These are phyloP conservation scores for Drosophila setosimentum DNA, from an alignment of 2,888 invertebrate species.

Conservation along the genomic window DNA sequence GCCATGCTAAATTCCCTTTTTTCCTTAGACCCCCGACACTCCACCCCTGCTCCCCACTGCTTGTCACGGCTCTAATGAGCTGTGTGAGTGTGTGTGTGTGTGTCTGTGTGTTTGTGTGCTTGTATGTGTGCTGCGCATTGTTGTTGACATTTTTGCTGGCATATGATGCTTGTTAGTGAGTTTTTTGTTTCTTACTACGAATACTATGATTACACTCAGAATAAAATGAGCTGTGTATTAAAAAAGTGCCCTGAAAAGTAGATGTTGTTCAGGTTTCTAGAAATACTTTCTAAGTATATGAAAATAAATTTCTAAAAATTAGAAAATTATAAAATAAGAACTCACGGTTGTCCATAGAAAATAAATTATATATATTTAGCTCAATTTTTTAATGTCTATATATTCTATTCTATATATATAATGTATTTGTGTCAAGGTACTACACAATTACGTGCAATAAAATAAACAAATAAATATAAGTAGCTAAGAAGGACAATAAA, in stretches of 20 bases:
- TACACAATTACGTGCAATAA: background rate
- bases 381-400: background rate
- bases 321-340: background rate
- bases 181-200: conserved; percentile 67
- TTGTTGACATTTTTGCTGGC: conserved; percentile 81
- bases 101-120: conserved; percentile 33
- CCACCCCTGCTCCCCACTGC: conserved; percentile 4
- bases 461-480: background rate
- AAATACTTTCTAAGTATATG: background rate
- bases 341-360: background rate
- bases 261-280: background rate
- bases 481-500: background rate
- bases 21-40: conserved; percentile 3
- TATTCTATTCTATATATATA: background rate
- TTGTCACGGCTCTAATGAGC: conserved; percentile 73
- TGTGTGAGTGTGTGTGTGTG: conserved; percentile 47
- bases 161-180: conserved; percentile 80
- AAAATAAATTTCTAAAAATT: background rate
- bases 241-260: too few species aligned
- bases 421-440: background rate
- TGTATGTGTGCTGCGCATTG: conserved; percentile 57
- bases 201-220: conserved; percentile 27
- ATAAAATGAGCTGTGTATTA: background rate
- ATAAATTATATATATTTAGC: background rate
- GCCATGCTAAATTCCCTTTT: conserved; percentile 67